These are phyloP conservation scores for Megatriorchis doriae DNA, from an alignment of 2,113 vertebrate species.

Conservation along the genomic window DNA sequence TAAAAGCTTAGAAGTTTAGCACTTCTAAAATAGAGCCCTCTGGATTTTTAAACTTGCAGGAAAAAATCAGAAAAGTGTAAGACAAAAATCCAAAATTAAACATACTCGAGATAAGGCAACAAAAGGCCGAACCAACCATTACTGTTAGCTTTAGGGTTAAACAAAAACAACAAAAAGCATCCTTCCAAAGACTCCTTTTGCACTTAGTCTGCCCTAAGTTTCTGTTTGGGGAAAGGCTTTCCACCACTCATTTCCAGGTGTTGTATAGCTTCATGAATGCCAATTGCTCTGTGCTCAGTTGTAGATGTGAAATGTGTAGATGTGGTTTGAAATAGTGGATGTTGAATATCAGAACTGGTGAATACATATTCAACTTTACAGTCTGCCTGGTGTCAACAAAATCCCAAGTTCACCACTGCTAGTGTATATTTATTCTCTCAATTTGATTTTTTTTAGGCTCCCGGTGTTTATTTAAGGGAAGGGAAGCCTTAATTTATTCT, in stretches of 20 bases:
- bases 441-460: not conserved
- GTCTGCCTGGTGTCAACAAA: not conserved
- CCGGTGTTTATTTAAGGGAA: not conserved
- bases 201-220: not conserved
- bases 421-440: not conserved
- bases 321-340: not conserved
- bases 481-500: not conserved
- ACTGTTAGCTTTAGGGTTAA: not conserved
- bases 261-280: accelerated
- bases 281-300: not conserved
- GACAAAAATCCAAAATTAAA: not conserved
- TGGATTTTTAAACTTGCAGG: not conserved
- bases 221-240: not conserved
- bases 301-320: not conserved
- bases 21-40: not conserved
- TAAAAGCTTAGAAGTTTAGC: not conserved
- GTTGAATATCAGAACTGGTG: not conserved
- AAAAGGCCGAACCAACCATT: not conserved
- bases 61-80: not conserved
- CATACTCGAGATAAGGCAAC: not conserved
- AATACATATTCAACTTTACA: not conserved
- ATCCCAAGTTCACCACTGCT: not conserved
- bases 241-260: not conserved
- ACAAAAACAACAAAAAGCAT: not conserved
- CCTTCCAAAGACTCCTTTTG: not conserved